Evolutionary conservation across 2,113 vertebrate species (phyloP).

Genomic region (Lichenostomus cassidix): DNA sequence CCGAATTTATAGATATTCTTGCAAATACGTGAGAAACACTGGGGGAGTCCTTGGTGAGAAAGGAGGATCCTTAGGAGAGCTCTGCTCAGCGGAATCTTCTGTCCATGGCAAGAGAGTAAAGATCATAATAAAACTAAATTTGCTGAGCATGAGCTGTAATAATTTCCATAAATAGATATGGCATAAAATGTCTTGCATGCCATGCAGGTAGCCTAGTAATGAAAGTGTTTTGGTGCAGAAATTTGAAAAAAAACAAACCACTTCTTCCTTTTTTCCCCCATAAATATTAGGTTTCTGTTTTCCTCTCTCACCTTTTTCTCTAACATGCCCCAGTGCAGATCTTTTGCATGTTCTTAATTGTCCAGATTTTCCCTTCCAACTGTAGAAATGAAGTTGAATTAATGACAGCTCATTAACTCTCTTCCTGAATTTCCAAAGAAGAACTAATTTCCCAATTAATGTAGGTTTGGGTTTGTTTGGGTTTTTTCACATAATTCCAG

Average conservation of each 20-base stretch:
- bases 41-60: not conserved
- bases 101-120: not conserved
- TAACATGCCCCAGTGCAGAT: not conserved
- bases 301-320: not conserved
- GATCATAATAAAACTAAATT: not conserved
- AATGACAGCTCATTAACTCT: not conserved
- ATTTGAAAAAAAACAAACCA: accelerated
- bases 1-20: not conserved
- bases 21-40: not conserved
- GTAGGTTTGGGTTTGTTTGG: not conserved
- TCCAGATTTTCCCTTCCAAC: not conserved
- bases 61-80: not conserved
- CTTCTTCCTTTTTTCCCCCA: not conserved
- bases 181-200: accelerated
- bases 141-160: not conserved
- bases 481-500: not conserved
- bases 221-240: not conserved
- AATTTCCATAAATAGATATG: not conserved
- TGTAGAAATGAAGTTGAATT: not conserved
- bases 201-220: not conserved
- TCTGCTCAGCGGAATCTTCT: not conserved
- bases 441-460: not conserved
- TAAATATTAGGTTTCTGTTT: not conserved
- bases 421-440: not conserved
- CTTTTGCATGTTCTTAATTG: not conserved